Base-by-base conservation (phyloP, 2,888 invertebrate genomes). In the Pristionchus exspectatus region DNA sequence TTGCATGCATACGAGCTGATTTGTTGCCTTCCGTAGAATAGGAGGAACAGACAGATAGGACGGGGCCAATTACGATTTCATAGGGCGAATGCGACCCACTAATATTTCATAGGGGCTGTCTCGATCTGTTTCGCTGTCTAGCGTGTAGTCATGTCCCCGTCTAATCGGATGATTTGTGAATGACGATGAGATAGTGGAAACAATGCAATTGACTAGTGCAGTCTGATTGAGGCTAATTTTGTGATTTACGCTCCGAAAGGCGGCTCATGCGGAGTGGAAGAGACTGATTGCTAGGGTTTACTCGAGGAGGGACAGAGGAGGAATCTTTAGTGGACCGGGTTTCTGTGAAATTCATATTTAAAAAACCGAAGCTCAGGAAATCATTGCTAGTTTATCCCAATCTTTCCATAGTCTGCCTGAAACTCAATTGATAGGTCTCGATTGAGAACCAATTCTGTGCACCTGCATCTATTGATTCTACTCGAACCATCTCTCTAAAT, bases 161-260 rank as follows among this genome's bases (percentile, higher is more conserved):
- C 50, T 81, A 81, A 81, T 81, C 50, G 81, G 50, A 81, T 81
- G 81, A 81, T 81, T 81, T 81, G 81, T 81, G 54, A 50, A 81
- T 81, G 81, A 54, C 54, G 50, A 50, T 14, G 74, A 18, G 33
- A 16, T 14, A 44, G 14, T 27, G 59, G 59, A 66, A 59, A 63
- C 63, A 85, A 63, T 85, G 85, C 66, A 63, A 66, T 66, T 66
- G 66, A 24, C 27, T 14, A 7, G 27, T 12, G 44, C 56, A 77
- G 27, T 21, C 59, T 85, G 66, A 85, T 85, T 59, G 59, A 0
- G 24, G 66, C 66, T 63, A 59, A 66, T 63, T 85, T 66, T n/a
- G 59, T 59, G 66, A 66, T 85, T 59, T 63, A 59, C 59, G 85
- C 59, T 85, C 38, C 85, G 85, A 59, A 38, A 59, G 63, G 74